These are phyloP conservation scores for Symphodus melops DNA, from an alignment of 2,113 vertebrate species.

Conservation along the genomic window DNA sequence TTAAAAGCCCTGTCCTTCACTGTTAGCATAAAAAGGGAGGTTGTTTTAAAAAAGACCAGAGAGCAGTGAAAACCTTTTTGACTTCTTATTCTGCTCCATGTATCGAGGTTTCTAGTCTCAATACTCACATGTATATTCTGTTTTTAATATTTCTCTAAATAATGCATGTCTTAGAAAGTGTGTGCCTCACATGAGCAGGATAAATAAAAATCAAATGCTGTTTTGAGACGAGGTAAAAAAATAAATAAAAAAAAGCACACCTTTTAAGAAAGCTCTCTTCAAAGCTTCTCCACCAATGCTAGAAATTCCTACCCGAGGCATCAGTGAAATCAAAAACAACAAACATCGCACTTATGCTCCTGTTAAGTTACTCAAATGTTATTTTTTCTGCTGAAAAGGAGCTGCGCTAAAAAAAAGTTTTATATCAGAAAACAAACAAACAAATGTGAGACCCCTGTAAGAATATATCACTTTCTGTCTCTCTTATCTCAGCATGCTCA, in stretches of 20 bases:
- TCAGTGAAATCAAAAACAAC: constrained; percentile 73
- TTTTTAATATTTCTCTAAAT: constrained; percentile 22
- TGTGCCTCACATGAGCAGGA: constrained; percentile 51
- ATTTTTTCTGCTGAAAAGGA: constrained; percentile 59
- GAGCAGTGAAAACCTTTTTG: neutral
- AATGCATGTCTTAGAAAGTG: constrained; percentile 11
- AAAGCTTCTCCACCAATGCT: constrained; percentile 74
- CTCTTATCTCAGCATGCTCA: constrained; percentile 41
- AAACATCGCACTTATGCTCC: constrained; percentile 72
- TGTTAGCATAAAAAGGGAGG: too few relatives aligned
- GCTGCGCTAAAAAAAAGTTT: constrained; percentile 58
- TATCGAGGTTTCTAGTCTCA: constrained; percentile 40
- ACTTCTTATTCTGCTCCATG: constrained; percentile 9
- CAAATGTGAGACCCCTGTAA: neutral
- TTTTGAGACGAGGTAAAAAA: constrained; percentile 50
- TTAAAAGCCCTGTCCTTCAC: too few relatives aligned
- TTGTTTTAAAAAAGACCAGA: neutral
- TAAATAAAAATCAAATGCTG: constrained; percentile 75
- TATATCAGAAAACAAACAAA: constrained; percentile 54
- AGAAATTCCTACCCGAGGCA: constrained; percentile 69
- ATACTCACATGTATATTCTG: constrained; percentile 34
- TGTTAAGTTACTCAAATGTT: constrained; percentile 74
- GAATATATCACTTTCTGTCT: constrained; percentile 41
- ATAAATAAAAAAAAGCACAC: constrained; percentile 62
- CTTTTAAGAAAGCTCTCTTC: constrained; percentile 78